Conservation (phyloP, 2,113 vertebrate genomes). For the Pampusana beccarii region DNA sequence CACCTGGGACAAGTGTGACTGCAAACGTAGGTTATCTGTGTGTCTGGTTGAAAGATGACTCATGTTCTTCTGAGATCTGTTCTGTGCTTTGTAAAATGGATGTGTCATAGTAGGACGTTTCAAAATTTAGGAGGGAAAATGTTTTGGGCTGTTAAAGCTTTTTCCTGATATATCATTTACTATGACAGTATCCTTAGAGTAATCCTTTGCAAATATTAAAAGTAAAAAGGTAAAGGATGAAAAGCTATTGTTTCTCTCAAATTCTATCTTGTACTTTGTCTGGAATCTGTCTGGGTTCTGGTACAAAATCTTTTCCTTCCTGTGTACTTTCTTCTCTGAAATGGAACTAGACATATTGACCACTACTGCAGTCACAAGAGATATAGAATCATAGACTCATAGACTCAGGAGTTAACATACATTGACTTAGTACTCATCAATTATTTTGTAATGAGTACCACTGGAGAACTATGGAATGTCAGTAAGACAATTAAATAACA, state of each 20-base stretch:
- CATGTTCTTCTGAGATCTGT: neutral
- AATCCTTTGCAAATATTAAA: neutral
- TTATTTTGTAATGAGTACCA: constrained; percentile 5
- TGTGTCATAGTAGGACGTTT: neutral
- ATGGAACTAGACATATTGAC: neutral
- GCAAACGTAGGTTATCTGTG: neutral
- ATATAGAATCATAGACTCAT: neutral
- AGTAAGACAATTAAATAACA: neutral
- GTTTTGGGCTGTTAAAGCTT: neutral
- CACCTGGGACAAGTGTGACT: neutral
- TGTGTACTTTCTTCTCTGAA: neutral
- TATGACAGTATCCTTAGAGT: neutral
- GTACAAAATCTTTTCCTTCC: neutral
- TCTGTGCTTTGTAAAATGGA: neutral
- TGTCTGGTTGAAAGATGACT: neutral
- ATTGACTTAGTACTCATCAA: constrained; percentile 4
- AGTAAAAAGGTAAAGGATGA: neutral
- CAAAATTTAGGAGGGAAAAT: neutral
- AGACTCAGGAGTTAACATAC: neutral
- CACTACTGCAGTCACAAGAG: neutral
- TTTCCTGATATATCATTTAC: neutral
- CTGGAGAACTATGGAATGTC: neutral
- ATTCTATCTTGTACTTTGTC: neutral
- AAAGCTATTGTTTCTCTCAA: neutral
- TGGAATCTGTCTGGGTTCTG: neutral